Percentiles rank a stretch among this genome's conserved stretches.
Evolutionary conservation across 2,113 vertebrate genomes (phyloP).

Genomic region (Rhinoderma darwinii): DNA sequence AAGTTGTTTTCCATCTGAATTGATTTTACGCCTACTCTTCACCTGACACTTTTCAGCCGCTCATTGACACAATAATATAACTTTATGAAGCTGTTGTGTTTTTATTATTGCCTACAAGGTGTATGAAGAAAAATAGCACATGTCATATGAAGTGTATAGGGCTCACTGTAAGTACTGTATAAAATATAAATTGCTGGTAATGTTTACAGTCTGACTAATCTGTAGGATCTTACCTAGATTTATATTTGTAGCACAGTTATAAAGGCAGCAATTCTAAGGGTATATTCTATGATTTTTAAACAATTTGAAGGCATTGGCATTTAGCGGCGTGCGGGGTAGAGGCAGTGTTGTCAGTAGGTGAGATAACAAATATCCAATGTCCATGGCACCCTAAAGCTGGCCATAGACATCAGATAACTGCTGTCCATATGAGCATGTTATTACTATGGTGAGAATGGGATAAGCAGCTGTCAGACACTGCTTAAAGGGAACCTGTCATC

Average conservation of each 20-base stretch:
- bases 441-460: too few species aligned
- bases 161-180: neutral
- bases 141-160: neutral
- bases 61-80: neutral
- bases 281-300: neutral
- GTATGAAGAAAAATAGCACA: neutral
- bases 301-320: neutral
- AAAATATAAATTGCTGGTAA: conserved; percentile 8
- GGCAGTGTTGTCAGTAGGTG: too few species aligned
- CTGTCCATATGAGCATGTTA: too few species aligned
- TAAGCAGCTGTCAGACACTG: too few species aligned
- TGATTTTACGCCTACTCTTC: conserved; percentile 5
- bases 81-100: neutral
- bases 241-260: neutral
- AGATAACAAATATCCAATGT: neutral
- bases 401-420: too few species aligned
- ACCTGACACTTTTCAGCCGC: neutral
- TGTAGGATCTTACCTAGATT: neutral
- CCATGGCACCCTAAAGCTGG: neutral
- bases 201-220: neutral
- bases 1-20: conserved; percentile 17
- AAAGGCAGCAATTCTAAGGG: neutral
- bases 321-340: neutral
- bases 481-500: too few species aligned
- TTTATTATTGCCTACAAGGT: conserved; percentile 18